Evolutionary conservation across 1,140 invertebrate genomes (phyloP).

Genomic region (Halyomorpha halys): DNA sequence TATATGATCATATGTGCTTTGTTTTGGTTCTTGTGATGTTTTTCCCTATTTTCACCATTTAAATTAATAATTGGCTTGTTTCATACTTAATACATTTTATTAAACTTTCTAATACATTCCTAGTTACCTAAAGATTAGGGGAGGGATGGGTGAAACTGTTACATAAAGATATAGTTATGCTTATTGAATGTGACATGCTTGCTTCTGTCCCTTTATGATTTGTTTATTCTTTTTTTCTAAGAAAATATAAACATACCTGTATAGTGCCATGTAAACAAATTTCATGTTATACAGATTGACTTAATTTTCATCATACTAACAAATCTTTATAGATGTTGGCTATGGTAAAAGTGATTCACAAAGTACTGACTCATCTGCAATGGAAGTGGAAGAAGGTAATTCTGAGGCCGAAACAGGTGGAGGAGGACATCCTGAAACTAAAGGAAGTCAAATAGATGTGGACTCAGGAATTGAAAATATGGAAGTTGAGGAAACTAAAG

Average conservation of each 20-base stretch:
- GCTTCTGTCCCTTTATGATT: background rate
- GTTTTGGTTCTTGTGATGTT: too few relatives aligned
- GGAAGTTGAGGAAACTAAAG: slow-evolving; percentile 51
- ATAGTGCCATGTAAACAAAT: too few relatives aligned
- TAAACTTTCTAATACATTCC: too few relatives aligned
- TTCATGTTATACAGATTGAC: background rate
- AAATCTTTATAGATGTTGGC: slow-evolving; percentile 15
- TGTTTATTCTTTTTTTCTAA: slow-evolving; percentile 17
- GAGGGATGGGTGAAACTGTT: too few relatives aligned
- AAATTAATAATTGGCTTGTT: too few relatives aligned
- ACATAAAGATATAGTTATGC: too few relatives aligned
- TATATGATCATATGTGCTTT: too few relatives aligned
- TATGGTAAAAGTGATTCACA: slow-evolving; percentile 32
- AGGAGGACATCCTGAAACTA: slow-evolving; percentile 24
- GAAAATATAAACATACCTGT: too few relatives aligned
- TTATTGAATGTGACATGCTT: too few relatives aligned
- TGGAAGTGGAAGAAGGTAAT: slow-evolving; percentile 49
- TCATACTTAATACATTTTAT: too few relatives aligned
- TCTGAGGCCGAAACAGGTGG: slow-evolving; percentile 38
- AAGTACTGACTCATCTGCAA: slow-evolving; percentile 36
- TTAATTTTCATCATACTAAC: background rate
- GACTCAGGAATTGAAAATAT: slow-evolving; percentile 67
- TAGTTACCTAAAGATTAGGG: too few relatives aligned
- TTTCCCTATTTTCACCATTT: too few relatives aligned
- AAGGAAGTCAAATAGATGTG: slow-evolving; percentile 45